A percentile compares a stretch with the other conserved stretches of the same genome.
phyloP scores from a whole-genome alignment of 2,797 vertebrate genomes.

The Platyrinchus mystaceus region DNA sequence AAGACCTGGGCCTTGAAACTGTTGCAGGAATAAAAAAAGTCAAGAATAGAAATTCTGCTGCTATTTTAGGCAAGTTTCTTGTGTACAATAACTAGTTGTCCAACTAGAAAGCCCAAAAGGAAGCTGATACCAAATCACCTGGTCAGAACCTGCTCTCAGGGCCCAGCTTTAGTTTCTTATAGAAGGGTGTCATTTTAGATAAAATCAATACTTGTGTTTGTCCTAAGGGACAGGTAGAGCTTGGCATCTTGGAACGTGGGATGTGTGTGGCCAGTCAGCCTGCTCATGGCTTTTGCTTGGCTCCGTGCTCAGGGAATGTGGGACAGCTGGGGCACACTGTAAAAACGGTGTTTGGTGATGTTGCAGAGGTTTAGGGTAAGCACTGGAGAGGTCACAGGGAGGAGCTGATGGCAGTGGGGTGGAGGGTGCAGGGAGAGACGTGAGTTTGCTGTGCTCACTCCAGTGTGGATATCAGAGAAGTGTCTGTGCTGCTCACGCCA shows the following conservation, averaged over 20 bases:
- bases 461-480: neutral
- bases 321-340: neutral
- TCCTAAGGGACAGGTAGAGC: neutral
- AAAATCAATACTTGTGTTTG: neutral
- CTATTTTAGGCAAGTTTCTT: neutral
- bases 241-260: neutral
- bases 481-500: neutral
- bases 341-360: neutral
- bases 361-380: neutral
- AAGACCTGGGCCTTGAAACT: neutral
- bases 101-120: neutral
- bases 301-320: neutral
- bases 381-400: neutral
- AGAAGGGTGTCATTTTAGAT: neutral
- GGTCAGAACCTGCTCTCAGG: neutral
- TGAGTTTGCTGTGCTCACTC: neutral
- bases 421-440: neutral
- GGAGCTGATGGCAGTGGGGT: neutral
- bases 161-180: neutral
- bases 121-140: neutral
- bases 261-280: neutral
- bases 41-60: neutral
- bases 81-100: rapidly evolving
- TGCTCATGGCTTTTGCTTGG: neutral
- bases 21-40: neutral